Evolutionary conservation across 2,113 vertebrate species (phyloP).

Genomic region (Stercorarius parasiticus): DNA sequence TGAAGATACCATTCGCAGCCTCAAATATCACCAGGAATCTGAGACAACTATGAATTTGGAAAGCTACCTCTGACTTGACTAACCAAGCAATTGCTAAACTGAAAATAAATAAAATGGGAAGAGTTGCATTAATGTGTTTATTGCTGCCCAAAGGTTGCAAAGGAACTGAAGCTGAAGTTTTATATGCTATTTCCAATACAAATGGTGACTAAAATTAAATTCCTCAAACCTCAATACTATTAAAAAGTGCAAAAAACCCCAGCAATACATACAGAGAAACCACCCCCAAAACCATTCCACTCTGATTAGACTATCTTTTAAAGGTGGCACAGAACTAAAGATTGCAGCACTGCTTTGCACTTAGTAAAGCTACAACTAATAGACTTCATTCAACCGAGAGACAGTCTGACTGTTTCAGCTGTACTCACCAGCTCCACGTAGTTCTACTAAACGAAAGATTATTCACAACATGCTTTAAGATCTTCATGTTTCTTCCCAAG

Average conservation of each 20-base stretch:
- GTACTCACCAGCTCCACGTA: conserved; percentile 62
- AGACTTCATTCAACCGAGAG: not conserved
- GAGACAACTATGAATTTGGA: not conserved
- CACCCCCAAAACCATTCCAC: not conserved
- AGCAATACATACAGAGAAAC: not conserved
- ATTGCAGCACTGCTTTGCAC: not conserved
- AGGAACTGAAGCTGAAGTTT: not conserved
- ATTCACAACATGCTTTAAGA: not conserved
- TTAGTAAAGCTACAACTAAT: not conserved
- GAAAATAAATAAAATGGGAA: not conserved
- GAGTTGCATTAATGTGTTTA: not conserved
- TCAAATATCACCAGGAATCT: not conserved
- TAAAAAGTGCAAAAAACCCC: not conserved
- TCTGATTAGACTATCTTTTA: not conserved
- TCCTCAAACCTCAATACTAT: not conserved
- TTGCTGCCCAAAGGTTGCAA: not conserved
- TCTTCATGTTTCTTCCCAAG: conserved; percentile 17
- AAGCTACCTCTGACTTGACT: not conserved
- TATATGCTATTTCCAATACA: not conserved
- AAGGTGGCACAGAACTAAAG: not conserved
- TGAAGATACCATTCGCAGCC: not conserved
- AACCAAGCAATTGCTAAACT: not conserved
- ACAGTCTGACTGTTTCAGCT: not conserved
- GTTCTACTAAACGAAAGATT: not conserved
- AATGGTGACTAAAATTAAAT: not conserved